These are phyloP conservation scores for Rhadina sibilatrix DNA, from an alignment of 2,113 vertebrate genomes.

Conservation along the genomic window DNA sequence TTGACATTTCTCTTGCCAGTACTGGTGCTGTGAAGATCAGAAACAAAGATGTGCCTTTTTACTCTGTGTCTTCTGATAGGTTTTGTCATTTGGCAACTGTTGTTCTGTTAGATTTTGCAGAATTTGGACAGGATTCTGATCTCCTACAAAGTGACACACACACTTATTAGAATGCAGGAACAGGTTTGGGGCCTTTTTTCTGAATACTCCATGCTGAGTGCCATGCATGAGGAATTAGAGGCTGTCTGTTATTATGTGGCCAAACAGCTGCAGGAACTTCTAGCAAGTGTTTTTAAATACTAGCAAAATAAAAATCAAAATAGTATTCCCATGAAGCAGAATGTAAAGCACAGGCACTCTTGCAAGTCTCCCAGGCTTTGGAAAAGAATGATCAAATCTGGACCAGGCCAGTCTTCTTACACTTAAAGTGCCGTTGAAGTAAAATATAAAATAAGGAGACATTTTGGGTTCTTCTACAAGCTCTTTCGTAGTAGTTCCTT, in stretches of 20 bases:
- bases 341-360: background rate
- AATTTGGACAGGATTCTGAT: slow-evolving; percentile 53
- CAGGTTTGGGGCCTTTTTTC: slow-evolving; percentile 39
- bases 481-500: background rate
- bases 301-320: slow-evolving; percentile 5
- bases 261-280: slow-evolving; percentile 37
- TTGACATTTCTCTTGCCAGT: background rate
- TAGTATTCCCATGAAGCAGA: background rate
- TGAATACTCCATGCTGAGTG: slow-evolving; percentile 33
- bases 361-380: background rate
- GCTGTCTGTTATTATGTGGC: slow-evolving; percentile 4
- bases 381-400: background rate
- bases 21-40: slow-evolving; percentile 18
- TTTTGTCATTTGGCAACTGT: slow-evolving; percentile 54
- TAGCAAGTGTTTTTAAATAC: background rate
- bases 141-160: slow-evolving; percentile 16
- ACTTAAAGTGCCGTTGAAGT: background rate
- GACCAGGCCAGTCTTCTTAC: background rate
- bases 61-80: slow-evolving; percentile 43
- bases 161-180: slow-evolving; percentile 26
- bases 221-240: slow-evolving; percentile 26
- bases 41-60: slow-evolving; percentile 33
- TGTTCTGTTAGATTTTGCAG: slow-evolving; percentile 22
- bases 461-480: background rate
- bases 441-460: background rate